Evolutionary conservation across 2,797 vertebrate genomes (phyloP).

Genomic region (Enteromius thamalakanensis): DNA sequence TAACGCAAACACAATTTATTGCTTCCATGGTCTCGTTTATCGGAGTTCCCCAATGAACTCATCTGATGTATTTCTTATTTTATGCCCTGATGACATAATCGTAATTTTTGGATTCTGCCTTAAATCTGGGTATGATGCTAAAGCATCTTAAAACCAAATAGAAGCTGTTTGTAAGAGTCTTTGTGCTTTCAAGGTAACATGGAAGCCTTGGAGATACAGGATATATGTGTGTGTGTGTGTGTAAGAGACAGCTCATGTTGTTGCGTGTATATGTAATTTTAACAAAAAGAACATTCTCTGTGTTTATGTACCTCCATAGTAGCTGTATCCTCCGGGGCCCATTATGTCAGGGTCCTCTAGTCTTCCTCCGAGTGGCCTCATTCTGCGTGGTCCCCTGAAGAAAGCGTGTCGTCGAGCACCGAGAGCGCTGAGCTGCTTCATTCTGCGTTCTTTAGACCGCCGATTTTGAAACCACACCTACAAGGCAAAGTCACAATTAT

Average conservation of each 20-base stretch:
- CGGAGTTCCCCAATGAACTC: background rate
- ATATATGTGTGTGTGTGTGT: background rate
- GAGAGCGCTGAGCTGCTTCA: constrained; percentile 94
- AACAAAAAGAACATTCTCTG: background rate
- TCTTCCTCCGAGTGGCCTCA: constrained; percentile 88
- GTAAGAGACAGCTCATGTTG: background rate
- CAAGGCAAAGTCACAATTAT: constrained; percentile 15
- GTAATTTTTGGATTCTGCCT: background rate
- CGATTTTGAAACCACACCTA: constrained; percentile 98
- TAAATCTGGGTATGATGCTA: background rate
- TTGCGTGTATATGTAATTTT: constrained; percentile 13
- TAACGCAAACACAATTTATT: background rate
- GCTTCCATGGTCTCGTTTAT: background rate
- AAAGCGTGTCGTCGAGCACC: constrained; percentile 91
- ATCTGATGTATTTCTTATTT: background rate
- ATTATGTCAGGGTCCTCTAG: constrained; percentile 90
- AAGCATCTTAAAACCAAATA: background rate
- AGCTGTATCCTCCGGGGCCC: constrained; percentile 87
- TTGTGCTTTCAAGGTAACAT: constrained; percentile 53
- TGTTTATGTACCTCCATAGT: constrained; percentile 86
- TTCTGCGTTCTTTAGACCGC: constrained; percentile 92
- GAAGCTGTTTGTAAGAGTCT: constrained; percentile 14
- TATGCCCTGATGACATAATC: background rate
- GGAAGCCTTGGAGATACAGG: constrained; percentile 17
- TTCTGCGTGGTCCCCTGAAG: constrained; percentile 89